These are phyloP conservation scores for Habroteleia sp. DNA, from an alignment of 2,888 invertebrate genomes.

Conservation along the genomic window DNA sequence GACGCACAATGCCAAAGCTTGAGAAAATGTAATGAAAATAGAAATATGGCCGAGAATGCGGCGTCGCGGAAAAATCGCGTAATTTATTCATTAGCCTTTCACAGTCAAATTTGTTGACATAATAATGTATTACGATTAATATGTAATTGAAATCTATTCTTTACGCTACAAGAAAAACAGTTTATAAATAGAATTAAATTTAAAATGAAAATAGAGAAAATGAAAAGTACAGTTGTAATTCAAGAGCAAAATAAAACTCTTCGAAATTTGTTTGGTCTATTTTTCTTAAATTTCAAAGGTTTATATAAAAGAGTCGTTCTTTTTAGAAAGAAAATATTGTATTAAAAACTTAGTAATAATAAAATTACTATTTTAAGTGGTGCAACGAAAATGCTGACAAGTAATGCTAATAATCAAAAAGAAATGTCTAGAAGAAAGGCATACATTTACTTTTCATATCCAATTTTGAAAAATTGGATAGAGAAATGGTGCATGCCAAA, in stretches of 20 bases:
- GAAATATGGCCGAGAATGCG: slow-evolving; percentile 29
- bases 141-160: neutral
- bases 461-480: slow-evolving; percentile 49
- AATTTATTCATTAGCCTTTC: slow-evolving; percentile 53
- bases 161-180: too few relatives aligned
- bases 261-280: too few relatives aligned
- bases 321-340: too few relatives aligned
- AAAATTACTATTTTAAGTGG: too few relatives aligned
- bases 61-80: slow-evolving; percentile 52
- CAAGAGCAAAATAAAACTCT: too few relatives aligned
- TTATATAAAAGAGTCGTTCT: too few relatives aligned
- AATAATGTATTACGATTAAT: slow-evolving; percentile 23
- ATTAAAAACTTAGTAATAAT: too few relatives aligned
- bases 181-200: too few relatives aligned
- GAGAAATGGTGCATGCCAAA: slow-evolving; percentile 6
- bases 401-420: slow-evolving; percentile 19
- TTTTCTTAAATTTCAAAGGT: too few relatives aligned
- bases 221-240: too few relatives aligned
- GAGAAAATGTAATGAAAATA: slow-evolving; percentile 56
- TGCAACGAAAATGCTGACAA: slow-evolving; percentile 8
- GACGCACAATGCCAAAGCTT: slow-evolving; percentile 45
- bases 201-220: too few relatives aligned
- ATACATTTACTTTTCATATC: slow-evolving; percentile 37
- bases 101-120: slow-evolving; percentile 19
- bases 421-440: slow-evolving; percentile 14